phyloP scores from a whole-genome alignment of 2,888 invertebrate species.

The Apamea sordens region DNA sequence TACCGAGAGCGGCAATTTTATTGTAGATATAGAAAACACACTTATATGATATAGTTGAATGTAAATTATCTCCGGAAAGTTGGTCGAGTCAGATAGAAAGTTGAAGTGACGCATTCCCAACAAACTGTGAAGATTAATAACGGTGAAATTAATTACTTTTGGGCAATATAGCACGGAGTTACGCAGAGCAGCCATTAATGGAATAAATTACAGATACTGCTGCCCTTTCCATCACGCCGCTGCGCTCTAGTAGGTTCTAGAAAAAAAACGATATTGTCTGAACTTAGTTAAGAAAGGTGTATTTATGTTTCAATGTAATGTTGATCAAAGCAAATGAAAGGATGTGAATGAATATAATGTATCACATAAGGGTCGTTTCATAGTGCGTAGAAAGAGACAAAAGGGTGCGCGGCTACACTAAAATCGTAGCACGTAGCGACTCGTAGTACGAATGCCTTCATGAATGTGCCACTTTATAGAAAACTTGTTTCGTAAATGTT shows the following conservation, averaged over 20 bases:
- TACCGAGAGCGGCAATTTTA: not conserved
- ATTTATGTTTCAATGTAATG: not conserved
- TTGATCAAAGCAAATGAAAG: constrained; percentile 7
- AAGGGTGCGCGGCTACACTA: constrained; percentile 14
- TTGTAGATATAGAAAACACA: constrained; percentile 14
- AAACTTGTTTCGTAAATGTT: not conserved
- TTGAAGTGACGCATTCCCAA: constrained; percentile 68
- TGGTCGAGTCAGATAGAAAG: constrained; percentile 61
- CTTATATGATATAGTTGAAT: constrained; percentile 32
- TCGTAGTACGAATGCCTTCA: not conserved
- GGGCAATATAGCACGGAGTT: constrained; percentile 68
- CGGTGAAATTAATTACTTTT: constrained; percentile 77
- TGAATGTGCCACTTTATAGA: not conserved
- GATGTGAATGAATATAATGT: not conserved
- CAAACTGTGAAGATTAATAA: constrained; percentile 77
- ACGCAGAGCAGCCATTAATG: constrained; percentile 69
- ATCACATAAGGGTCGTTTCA: constrained; percentile 1
- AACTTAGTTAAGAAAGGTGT: constrained; percentile 3
- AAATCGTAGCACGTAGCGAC: constrained; percentile 17
- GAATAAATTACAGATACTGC: constrained; percentile 72
- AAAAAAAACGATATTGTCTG: not conserved
- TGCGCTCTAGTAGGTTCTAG: constrained; percentile 16
- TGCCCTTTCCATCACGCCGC: constrained; percentile 25
- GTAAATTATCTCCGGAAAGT: constrained; percentile 58
- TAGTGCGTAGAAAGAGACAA: constrained; percentile 8